A percentile compares a stretch with the other conserved stretches of the same genome.
Conservation (phyloP, 2,113 vertebrate genomes). For the Melanocharis versteri region DNA sequence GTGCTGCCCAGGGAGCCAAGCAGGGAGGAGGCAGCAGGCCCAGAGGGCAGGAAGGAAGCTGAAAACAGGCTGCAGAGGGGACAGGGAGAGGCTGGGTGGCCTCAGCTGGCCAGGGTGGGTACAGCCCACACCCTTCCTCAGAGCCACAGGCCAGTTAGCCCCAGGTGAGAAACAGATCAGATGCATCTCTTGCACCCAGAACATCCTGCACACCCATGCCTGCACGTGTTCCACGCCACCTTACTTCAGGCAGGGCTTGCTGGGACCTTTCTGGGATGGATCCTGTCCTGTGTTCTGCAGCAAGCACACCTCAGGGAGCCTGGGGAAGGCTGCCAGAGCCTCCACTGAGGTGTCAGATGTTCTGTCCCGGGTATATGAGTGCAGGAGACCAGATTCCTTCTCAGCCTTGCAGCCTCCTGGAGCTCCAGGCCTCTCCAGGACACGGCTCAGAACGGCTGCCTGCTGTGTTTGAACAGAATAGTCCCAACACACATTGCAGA, state of each 20-base stretch:
- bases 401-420: neutral
- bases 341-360: neutral
- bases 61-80: neutral
- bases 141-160: neutral
- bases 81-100: neutral
- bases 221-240: neutral
- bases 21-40: neutral
- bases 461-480: neutral
- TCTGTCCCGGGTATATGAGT: fast-evolving
- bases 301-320: neutral
- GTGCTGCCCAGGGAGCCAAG: neutral
- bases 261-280: neutral
- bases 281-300: neutral
- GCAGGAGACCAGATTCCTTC: neutral
- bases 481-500: neutral
- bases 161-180: neutral
- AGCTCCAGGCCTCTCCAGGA: neutral
- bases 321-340: neutral
- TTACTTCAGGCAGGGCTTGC: neutral
- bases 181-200: neutral
- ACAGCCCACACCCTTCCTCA: neutral
- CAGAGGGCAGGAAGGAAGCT: neutral
- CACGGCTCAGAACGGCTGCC: neutral
- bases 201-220: neutral
- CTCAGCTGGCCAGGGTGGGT: neutral